Percentiles rank a stretch among this genome's conserved stretches.
Conservation (phyloP, 2,888 invertebrate species). For the Andrena hattorfiana region DNA sequence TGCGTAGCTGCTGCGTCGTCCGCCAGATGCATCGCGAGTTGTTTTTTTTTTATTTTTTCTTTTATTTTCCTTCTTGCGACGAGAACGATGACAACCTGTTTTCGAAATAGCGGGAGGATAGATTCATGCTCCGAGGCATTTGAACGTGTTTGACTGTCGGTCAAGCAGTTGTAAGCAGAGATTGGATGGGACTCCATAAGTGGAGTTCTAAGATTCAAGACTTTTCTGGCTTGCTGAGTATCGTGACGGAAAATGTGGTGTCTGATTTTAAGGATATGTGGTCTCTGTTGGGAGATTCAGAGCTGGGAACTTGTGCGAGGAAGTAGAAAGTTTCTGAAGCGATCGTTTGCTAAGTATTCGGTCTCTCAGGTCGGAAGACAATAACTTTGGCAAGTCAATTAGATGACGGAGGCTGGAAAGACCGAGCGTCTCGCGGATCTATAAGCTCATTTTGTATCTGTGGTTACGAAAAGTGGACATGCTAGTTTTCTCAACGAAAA, state of each 20-base stretch:
- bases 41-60: too few species aligned
- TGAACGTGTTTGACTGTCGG: background rate
- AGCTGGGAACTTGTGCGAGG: background rate
- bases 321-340: background rate
- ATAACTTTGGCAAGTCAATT: too few species aligned
- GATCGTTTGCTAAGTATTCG: background rate
- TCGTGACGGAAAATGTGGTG: background rate
- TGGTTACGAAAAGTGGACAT: too few species aligned
- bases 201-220: background rate
- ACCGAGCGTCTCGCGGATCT: too few species aligned
- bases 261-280: background rate
- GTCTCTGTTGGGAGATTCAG: background rate
- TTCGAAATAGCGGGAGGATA: background rate
- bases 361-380: background rate
- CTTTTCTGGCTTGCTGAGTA: background rate
- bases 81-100: background rate
- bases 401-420: too few species aligned
- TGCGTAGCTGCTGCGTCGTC: background rate
- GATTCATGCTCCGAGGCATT: background rate
- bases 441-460: too few species aligned
- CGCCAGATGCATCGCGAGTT: too few species aligned
- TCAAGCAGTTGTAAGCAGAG: background rate
- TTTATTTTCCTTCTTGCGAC: background rate
- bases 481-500: background rate
- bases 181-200: background rate